Base-by-base conservation (phyloP, 2,888 invertebrate genomes). In the Sarcophaga carnaria region DNA sequence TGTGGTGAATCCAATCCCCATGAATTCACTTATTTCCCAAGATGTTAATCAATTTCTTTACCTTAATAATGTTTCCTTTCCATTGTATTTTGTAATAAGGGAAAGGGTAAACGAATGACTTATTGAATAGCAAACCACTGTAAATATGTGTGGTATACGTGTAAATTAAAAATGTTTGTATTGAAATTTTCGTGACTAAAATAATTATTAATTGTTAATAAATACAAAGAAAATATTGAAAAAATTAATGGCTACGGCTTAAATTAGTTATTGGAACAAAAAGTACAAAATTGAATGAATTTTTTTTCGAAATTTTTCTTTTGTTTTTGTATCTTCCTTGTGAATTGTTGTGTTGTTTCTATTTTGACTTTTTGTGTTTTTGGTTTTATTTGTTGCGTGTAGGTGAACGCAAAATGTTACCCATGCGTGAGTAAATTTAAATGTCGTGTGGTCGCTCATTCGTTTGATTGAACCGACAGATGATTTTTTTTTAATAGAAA, bases 391-490 rank as follows among this genome's bases (percentile, higher is more conserved):
- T 74, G 59, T 80, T 60, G 14, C 25, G 60, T 20, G n/a, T 59
- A 20, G 27, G 59, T 67, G 64, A 80, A 62, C 59, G 74, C 11
- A 60, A 49, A 71, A 67, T 64, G 62, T 62, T 69, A 14, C 14
- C 54, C 60, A 75, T 85, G 77, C 82, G 74, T 85, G 79, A 69
- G 67, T 79, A 90, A 90, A 90, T 90, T 89, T 89, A 63, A 63
- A 88, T 87, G 78, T 88, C 88, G 88, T 90, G 91, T 90, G 89
- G 90, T 91, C 89, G 88, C 77, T 89, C 88, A 89, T 88, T 90
- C 91, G 90, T 90, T 91, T 91, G 92, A 92, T 92, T 91, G 91
- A 90, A 89, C 90, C 90, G 91, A 90, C 93, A 93, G 91, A 91
- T 92, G 92, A 90, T 90, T 90, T 89, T 88, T 90, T 90, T 80